phyloP scores from a whole-genome alignment of 2,113 vertebrate genomes.

The Numida meleagris region DNA sequence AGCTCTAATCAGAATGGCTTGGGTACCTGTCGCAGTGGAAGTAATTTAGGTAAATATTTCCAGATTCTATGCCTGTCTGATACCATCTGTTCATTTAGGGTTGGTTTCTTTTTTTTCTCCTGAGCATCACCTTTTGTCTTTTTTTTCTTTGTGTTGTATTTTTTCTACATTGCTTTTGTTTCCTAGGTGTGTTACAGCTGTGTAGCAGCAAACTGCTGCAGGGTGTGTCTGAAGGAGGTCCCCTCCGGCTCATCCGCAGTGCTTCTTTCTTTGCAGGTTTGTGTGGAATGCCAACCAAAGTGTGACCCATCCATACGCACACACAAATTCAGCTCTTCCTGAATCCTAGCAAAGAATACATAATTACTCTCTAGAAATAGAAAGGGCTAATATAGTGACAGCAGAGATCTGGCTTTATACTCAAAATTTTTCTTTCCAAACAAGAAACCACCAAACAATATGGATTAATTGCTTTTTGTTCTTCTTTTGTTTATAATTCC shows the following conservation, averaged over 20 bases:
- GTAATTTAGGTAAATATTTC: conserved; percentile 82
- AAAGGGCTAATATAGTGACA: conserved; percentile 52
- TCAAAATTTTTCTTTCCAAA: not conserved
- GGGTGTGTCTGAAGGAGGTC: conserved; percentile 78
- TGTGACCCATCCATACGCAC: conserved; percentile 63
- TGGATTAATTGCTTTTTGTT: not conserved
- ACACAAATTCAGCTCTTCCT: conserved; percentile 40
- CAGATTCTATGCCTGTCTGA: not conserved
- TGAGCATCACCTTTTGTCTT: not conserved
- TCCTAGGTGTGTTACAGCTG: conserved; percentile 79
- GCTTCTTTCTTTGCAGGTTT: conserved; percentile 89
- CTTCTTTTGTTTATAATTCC: not conserved
- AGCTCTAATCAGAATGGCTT: conserved; percentile 76
- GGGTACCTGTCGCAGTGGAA: conserved; percentile 76
- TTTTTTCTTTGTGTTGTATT: conserved; percentile 44
- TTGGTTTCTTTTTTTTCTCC: not conserved
- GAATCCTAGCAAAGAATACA: conserved; percentile 12
- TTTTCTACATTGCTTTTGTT: conserved; percentile 65
- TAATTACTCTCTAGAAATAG: conserved; percentile 67
- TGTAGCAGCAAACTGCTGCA: conserved; percentile 80
- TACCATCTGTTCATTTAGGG: conserved; percentile 13
- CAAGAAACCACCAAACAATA: no score
- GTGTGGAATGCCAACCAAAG: conserved; percentile 81
- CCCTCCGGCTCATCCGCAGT: conserved; percentile 83
- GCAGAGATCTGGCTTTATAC: not conserved